Evolutionary conservation across 2,797 vertebrate genomes (phyloP), one percentile per base, ranked within the genome.

Genomic region (Catharus ustulatus): DNA sequence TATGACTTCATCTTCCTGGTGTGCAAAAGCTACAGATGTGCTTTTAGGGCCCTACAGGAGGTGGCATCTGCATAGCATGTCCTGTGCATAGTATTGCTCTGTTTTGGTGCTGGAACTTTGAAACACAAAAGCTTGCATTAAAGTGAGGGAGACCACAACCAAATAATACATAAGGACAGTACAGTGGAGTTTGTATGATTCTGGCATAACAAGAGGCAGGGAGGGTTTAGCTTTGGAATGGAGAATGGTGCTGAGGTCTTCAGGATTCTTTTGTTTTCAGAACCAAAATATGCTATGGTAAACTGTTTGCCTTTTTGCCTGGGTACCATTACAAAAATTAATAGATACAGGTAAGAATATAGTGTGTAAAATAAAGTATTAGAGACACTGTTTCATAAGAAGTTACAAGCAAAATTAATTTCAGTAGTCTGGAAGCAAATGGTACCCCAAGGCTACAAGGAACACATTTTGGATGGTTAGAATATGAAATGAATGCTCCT

Each of bases 381-480:
- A 54, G 46, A 42, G 48, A 46, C 23, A 27, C 4, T 69, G 30
- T 63, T 84, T 91, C 21, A 15, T 90, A 58, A 77, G 43, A 40
- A 87, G 24, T 85, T 87, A 80, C 32, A 38, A 86, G 36, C 30
- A 93, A 80, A 90, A 87, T 77, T 87, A 55, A 72, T 92, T 92
- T 87, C 69, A 63, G 29, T 69, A 84, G 17, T 5, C 34, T 82
- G 66, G 34, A 90, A n/a, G 61, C 58, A 87, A 87, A 89, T 42
- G 51, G 42, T 74, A 38, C 34, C 36, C 29, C 20, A 69, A 34
- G 40, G 36, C 24, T 42, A 83, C 42, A 74, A 52, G 79, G n/a
- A 27, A 77, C 34, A 27, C 21, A 45, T 71, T 79, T 92, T 48
- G 14, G 36, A 24, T 73, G 52, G 46, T 82, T 93, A 57, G 40